phyloP scores from a whole-genome alignment of 2,113 vertebrate genomes.

The Callipepla squamata region DNA sequence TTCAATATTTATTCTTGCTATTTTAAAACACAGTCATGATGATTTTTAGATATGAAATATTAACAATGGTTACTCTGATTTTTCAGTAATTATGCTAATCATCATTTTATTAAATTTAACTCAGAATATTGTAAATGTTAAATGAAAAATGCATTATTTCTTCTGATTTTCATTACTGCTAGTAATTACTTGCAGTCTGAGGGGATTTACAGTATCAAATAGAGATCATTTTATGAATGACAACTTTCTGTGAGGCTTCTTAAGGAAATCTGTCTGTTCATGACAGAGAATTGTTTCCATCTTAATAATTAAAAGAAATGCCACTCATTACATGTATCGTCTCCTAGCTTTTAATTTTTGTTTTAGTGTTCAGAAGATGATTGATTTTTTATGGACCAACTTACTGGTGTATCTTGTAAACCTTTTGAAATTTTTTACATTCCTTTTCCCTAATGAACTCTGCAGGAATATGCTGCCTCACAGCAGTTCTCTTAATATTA shows the following conservation, averaged over 20 bases:
- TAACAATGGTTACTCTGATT: background rate
- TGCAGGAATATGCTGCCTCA: conserved; percentile 20
- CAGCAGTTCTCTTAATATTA: conserved; percentile 14
- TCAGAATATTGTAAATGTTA: conserved; percentile 1
- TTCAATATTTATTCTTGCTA: conserved; percentile 8
- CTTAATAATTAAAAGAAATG: background rate
- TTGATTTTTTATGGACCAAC: background rate
- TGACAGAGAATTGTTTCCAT: background rate
- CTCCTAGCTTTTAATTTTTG: conserved; percentile 56
- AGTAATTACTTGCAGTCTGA: conserved; percentile 12
- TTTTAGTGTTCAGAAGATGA: background rate
- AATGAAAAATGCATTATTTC: background rate
- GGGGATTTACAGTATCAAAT: conserved; percentile 19
- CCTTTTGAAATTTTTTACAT: conserved; percentile 41
- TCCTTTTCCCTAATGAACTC: conserved; percentile 16
- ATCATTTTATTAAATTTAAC: conserved; percentile 16
- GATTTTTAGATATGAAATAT: background rate
- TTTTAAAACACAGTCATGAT: background rate
- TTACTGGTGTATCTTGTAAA: background rate
- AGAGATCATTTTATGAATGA: background rate
- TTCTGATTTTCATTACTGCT: background rate
- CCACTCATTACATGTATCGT: conserved; percentile 13
- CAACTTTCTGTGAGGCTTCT: background rate
- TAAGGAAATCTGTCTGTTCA: background rate
- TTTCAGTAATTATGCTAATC: background rate